Evolutionary conservation across 2,113 vertebrate genomes (phyloP), one percentile per base, ranked within the genome.

Genomic region (Engystomops pustulosus): DNA sequence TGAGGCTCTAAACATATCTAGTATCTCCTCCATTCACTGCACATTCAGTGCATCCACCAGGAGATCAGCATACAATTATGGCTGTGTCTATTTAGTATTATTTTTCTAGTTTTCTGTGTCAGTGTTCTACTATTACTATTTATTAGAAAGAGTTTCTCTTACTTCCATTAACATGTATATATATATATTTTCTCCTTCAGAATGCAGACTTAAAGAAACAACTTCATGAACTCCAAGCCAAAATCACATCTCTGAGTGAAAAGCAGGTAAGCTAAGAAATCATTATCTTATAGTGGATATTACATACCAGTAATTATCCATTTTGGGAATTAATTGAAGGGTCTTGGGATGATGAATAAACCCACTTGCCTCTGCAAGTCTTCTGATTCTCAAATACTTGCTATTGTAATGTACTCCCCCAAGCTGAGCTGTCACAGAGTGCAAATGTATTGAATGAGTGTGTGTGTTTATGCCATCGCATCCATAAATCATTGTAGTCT

Each of bases 141-240:
- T n/a, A n/a, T n/a, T n/a, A n/a, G n/a, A n/a, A n/a, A n/a, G n/a
- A n/a, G n/a, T n/a, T n/a, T n/a, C n/a, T n/a, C n/a, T n/a, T n/a
- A n/a, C n/a, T n/a, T n/a, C n/a, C n/a, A n/a, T n/a, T n/a, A n/a
- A n/a, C 60, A 32, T 7, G 2, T 36, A 34, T 7, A 32, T 65
- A 7, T 65, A 5, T 15, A 30, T 14, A 6, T 65, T 32, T 17
- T 32, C 18, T 67, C 32, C 7, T 91, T 90, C 91, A 99, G 98
- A 99, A 99, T 4, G 97, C 96, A 92, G 98, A 98, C 93, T 94
- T 99, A 93, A 99, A 99, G 94, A 99, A 98, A 93, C 97, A 99
- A 87, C 96, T 99, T 90, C 98, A 99, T 87, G 98, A 99, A 94
- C 96, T 98, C 86, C 98, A 99, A 92, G 98, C 98, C 86, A 99